Evolutionary conservation across 2,888 invertebrate genomes (phyloP).

Genomic region (Ichneumon xanthorius): DNA sequence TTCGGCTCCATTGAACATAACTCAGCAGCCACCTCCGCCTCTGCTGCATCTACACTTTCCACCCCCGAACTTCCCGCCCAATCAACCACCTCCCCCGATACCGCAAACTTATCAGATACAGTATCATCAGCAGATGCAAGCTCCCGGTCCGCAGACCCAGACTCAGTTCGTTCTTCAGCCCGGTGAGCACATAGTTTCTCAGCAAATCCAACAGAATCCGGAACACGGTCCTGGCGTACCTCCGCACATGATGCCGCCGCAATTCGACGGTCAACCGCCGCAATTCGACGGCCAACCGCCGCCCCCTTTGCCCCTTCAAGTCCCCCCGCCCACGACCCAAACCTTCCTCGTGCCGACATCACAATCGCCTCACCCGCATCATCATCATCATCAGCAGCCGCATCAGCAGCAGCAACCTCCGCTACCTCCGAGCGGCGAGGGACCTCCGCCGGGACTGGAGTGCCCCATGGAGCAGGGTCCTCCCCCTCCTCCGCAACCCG

Average conservation of each 20-base stretch:
- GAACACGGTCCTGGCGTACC: slow-evolving; percentile 75
- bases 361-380: slow-evolving; percentile 77
- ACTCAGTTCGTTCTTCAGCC: slow-evolving; percentile 82
- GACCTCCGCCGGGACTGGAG: slow-evolving; percentile 84
- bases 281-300: slow-evolving; percentile 81
- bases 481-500: slow-evolving; percentile 84
- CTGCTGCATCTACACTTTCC: slow-evolving; percentile 83
- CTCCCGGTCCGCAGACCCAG: slow-evolving; percentile 78
- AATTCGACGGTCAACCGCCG: slow-evolving; percentile 76
- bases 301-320: slow-evolving; percentile 79
- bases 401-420: slow-evolving; percentile 57
- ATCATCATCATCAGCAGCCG: slow-evolving; percentile 67
- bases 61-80: slow-evolving; percentile 82
- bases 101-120: slow-evolving; percentile 84
- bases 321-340: slow-evolving; percentile 78
- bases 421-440: slow-evolving; percentile 74
- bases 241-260: slow-evolving; percentile 65
- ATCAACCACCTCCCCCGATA: slow-evolving; percentile 83
- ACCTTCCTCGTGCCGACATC: slow-evolving; percentile 80
- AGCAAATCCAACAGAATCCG: slow-evolving; percentile 78
- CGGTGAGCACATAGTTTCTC: slow-evolving; percentile 78
- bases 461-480: slow-evolving; percentile 85
- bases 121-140: slow-evolving; percentile 82
- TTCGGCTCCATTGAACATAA: slow-evolving; percentile 77
- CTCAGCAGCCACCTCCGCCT: slow-evolving; percentile 81